Evolutionary conservation across 2,113 vertebrate species (phyloP).

Genomic region (Phalacrocorax aristotelis): DNA sequence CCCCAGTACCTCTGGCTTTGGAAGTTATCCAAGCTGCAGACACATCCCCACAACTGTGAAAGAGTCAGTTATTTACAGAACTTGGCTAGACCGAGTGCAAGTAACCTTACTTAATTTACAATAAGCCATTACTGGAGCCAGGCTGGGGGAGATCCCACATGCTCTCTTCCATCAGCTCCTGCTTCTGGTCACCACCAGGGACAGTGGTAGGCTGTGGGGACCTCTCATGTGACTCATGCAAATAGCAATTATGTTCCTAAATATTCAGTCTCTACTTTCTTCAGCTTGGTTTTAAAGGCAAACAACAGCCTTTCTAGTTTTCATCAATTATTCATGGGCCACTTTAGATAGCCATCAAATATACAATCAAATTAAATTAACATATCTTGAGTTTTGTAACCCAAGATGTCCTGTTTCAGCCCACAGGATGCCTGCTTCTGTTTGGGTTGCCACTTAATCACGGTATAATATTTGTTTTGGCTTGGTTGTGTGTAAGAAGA

Average conservation of each 20-base stretch:
- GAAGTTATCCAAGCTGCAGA: neutral
- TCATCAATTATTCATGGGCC: neutral
- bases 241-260: neutral
- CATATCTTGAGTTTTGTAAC: neutral
- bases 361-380: neutral
- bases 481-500: neutral
- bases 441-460: constrained; percentile 20
- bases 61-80: neutral
- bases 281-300: neutral
- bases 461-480: constrained; percentile 9
- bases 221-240: accelerated
- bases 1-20: neutral
- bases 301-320: neutral
- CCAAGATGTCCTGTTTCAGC: neutral
- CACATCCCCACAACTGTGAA: neutral
- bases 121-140: neutral
- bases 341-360: neutral
- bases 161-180: neutral
- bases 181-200: neutral
- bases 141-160: neutral
- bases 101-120: neutral
- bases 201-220: neutral
- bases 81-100: too few species aligned
- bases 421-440: neutral
- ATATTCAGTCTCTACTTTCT: neutral